A percentile compares a stretch with the other conserved stretches of the same genome.
phyloP scores from a whole-genome alignment of 2,113 vertebrate genomes.

The Ophiodon elongatus region DNA sequence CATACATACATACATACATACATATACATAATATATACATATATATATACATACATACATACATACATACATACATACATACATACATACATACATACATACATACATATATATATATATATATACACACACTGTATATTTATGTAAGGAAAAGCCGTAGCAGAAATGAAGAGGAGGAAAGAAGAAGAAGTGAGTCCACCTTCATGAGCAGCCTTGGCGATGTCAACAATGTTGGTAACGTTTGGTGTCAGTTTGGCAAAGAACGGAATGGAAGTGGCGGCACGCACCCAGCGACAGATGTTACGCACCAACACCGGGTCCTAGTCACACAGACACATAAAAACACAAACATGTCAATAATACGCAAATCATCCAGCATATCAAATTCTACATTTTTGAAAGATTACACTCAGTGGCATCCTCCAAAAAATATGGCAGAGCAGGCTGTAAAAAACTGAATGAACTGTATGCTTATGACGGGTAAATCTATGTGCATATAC shows the following conservation, averaged over 20 bases:
- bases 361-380: background rate
- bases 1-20: too few relatives aligned
- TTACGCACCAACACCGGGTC: conserved; percentile 92
- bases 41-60: background rate
- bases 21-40: too few relatives aligned
- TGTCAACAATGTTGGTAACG: conserved; percentile 93
- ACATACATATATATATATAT: too few relatives aligned
- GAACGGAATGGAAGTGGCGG: conserved; percentile 91
- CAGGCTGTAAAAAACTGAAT: background rate
- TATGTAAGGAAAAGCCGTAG: background rate
- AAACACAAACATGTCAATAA: background rate
- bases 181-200: conserved; percentile 77
- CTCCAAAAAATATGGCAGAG: background rate
- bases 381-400: background rate
- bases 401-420: too few relatives aligned
- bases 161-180: background rate
- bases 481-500: background rate
- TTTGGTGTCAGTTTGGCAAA: conserved; percentile 98
- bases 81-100: too few relatives aligned
- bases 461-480: background rate
- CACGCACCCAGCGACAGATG: conserved; percentile 97
- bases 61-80: too few relatives aligned
- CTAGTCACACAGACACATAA: conserved; percentile 74
- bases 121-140: background rate
- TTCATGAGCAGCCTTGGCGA: conserved; percentile 91